Evolutionary conservation across 2,888 invertebrate species (phyloP), one percentile per base, ranked within the genome.

Genomic region (Tinea pellionella): DNA sequence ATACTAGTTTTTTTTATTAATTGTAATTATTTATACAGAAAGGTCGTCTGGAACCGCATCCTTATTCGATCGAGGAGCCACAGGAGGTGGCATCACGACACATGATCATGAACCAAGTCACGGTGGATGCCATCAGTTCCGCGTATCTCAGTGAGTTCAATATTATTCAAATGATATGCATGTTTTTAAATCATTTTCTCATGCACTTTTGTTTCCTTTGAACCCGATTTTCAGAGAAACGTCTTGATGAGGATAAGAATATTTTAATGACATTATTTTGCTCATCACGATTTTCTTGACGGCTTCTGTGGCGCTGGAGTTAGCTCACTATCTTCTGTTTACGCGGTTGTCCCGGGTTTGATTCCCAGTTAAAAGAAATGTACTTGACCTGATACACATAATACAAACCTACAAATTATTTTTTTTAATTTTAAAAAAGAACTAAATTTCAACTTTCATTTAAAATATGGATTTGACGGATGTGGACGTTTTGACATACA

Each of bases 111-210:
- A 82, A 71, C 71, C 82, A 80, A 74, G 79, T 81, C 81, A 81
- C 80, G 76, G 72, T 63, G 59, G 60, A 69, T 43, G 64, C 71
- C 70, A 71, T 78, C 71, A 74, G 74, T 79, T 83, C 85, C 71
- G 70, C 81, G 80, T 85, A 83, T 78, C 75, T 72, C 75, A 85
- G 86, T 86, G 74, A 85, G 86, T 83, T 80, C 74, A 72, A 53
- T 24, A n/a, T 19, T 59, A 29, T 43, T 43, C 29, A 59, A 59
- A 59, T 37, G 1, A 32, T 16, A 24, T 55, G 55, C 55, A 55
- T 29, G 29, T 13, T 29, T 51, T 16, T 6, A 55, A 55, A 32
- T 57, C 9, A 57, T 57, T 32, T 57, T 57, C 57, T 32, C 57
- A 57, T 57, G 57, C 57, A 4, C 32, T 57, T 16, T 57, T 32